Evolutionary conservation across 2,113 vertebrate genomes (phyloP).

Genomic region (Cyanoliseus patagonus): DNA sequence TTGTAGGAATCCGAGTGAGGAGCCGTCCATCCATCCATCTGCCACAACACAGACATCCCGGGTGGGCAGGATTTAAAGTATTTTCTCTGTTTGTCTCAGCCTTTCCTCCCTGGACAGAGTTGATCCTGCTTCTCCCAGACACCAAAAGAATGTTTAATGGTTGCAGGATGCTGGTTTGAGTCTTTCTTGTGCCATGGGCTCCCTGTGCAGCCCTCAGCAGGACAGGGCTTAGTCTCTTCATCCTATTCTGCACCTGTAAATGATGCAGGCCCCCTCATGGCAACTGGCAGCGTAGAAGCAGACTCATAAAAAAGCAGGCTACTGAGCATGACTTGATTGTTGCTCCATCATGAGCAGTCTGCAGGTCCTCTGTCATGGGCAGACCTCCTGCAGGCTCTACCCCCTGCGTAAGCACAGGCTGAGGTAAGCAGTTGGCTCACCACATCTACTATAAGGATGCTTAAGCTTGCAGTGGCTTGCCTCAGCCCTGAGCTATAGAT

Average conservation of each 20-base stretch:
- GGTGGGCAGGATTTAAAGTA: neutral
- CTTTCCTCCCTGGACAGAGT: neutral
- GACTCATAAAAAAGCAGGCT: neutral
- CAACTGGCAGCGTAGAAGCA: neutral
- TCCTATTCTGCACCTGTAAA: neutral
- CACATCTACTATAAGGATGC: neutral
- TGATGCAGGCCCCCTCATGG: rapidly evolving
- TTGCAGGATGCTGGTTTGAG: neutral
- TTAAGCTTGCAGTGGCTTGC: neutral
- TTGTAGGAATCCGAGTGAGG: neutral
- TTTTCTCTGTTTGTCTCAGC: neutral
- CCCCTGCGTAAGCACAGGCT: rapidly evolving
- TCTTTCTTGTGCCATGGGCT: neutral
- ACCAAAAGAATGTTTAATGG: neutral
- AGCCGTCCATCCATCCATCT: neutral
- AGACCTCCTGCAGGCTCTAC: neutral
- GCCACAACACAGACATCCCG: rapidly evolving
- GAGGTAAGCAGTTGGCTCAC: neutral
- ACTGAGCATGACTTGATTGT: neutral
- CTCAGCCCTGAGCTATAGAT: neutral
- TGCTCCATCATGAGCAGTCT: neutral
- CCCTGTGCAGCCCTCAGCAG: neutral
- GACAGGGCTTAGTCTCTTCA: neutral
- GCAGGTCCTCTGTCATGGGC: neutral
- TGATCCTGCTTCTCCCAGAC: neutral